phyloP scores from a whole-genome alignment of 2,797 vertebrate genomes.

The Perodicticus potto region DNA sequence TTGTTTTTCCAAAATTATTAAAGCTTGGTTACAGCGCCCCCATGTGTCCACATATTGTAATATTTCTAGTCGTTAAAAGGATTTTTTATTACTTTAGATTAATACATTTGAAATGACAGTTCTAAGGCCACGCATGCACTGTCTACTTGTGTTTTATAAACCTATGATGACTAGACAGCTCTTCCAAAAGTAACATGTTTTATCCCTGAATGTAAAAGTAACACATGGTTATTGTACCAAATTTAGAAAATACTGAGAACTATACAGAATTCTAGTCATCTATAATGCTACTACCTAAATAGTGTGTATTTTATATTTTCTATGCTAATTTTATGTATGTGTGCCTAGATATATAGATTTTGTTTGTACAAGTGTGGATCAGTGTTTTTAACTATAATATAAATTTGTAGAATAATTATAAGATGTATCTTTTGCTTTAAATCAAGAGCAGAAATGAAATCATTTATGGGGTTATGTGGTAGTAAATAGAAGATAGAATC shows the following conservation, averaged over 20 bases:
- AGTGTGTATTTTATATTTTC: conserved; percentile 47
- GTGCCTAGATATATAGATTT: neutral
- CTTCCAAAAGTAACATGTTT: conserved; percentile 7
- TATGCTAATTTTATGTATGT: neutral
- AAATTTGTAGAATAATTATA: conserved; percentile 20
- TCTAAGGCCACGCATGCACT: neutral
- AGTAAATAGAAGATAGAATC: neutral
- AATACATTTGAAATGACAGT: conserved; percentile 40
- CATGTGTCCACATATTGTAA: neutral
- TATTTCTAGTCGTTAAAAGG: conserved; percentile 35
- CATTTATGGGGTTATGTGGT: neutral
- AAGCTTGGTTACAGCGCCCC: conserved; percentile 50
- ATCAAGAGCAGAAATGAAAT: neutral
- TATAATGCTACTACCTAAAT: neutral
- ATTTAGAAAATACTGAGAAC: conserved; percentile 19
- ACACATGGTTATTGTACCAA: neutral
- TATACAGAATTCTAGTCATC: neutral
- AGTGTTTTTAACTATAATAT: neutral
- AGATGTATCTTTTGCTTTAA: neutral
- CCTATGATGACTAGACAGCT: conserved; percentile 4
- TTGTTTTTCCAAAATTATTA: neutral
- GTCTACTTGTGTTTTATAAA: neutral
- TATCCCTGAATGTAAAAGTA: conserved; percentile 9
- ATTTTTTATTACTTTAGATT: conserved; percentile 34
- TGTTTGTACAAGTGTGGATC: conserved; percentile 11